phyloP scores from a whole-genome alignment of 1,140 invertebrate species.

The Tetranychus urticae region DNA sequence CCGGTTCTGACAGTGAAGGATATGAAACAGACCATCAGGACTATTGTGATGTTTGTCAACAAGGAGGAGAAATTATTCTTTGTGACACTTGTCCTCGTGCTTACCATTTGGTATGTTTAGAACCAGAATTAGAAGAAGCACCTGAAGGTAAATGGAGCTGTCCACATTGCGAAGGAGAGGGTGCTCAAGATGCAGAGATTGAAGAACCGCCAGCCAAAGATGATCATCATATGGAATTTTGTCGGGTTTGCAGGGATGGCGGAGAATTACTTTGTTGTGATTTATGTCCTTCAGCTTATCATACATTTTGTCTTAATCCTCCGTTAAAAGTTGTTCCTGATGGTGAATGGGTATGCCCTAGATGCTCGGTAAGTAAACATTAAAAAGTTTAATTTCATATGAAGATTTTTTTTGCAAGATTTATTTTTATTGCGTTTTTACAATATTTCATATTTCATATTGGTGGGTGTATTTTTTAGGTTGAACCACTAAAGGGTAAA shows the following conservation, averaged over 20 bases:
- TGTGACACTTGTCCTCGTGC: slow-evolving; percentile 97
- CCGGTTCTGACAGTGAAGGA: slow-evolving; percentile 45
- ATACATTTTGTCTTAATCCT: slow-evolving; percentile 89
- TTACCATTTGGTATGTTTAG: slow-evolving; percentile 92
- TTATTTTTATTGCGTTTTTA: too few species aligned
- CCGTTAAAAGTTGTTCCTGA: slow-evolving; percentile 78
- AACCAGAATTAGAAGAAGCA: slow-evolving; percentile 91
- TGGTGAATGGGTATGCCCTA: slow-evolving; percentile 92
- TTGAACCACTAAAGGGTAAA: slow-evolving; percentile 50
- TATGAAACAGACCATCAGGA: slow-evolving; percentile 87
- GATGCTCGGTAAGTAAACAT: slow-evolving; percentile 43
- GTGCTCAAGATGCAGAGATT: slow-evolving; percentile 54
- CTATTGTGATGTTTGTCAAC: slow-evolving; percentile 99
- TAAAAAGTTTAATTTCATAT: slow-evolving; percentile 8
- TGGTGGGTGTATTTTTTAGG: too few species aligned
- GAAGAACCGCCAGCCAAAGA: slow-evolving; percentile 15
- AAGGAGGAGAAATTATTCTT: slow-evolving; percentile 97
- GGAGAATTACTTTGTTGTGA: slow-evolving; percentile 94
- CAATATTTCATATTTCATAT: too few species aligned
- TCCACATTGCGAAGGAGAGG: slow-evolving; percentile 73
- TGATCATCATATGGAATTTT: slow-evolving; percentile 91
- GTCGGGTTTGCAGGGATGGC: slow-evolving; percentile 87
- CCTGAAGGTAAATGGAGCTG: slow-evolving; percentile 99
- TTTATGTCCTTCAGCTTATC: slow-evolving; percentile 87
- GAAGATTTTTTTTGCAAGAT: background rate